Evolutionary conservation across 2,888 invertebrate genomes (phyloP).

Genomic region (Athripsodes cinereus): DNA sequence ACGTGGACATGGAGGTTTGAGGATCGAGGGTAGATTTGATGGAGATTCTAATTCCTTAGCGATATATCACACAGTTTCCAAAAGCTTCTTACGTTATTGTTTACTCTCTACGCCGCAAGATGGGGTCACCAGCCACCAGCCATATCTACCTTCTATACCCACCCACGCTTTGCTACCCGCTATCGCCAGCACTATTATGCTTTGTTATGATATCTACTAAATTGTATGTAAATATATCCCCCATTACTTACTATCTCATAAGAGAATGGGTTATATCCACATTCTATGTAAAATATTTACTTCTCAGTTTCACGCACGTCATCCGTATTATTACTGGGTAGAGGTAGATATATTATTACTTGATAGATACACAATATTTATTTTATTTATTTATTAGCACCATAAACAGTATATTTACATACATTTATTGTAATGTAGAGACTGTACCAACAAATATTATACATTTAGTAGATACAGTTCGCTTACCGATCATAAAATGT

Average conservation of each 20-base stretch:
- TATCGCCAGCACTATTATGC: not conserved
- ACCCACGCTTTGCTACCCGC: not conserved
- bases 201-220: not conserved
- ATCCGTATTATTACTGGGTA: too few species aligned
- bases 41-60: slow-evolving; percentile 23
- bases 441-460: too few species aligned
- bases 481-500: too few species aligned
- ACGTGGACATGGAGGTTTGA: slow-evolving; percentile 16
- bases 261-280: too few species aligned
- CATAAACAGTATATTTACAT: too few species aligned
- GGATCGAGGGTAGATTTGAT: slow-evolving; percentile 6
- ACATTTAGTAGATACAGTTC: too few species aligned
- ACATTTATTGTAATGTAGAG: too few species aligned
- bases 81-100: slow-evolving; percentile 5
- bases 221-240: slow-evolving; percentile 1
- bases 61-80: slow-evolving; percentile 22
- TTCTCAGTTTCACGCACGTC: too few species aligned
- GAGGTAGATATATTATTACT: too few species aligned
- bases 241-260: not conserved
- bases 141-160: not conserved
- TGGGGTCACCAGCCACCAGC: not conserved
- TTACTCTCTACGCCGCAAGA: not conserved
- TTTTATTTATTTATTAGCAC: too few species aligned
- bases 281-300: too few species aligned
- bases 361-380: too few species aligned